Percentiles rank a stretch among this genome's conserved stretches.
Conservation (phyloP, 2,113 vertebrate genomes). For the Chelonoidis abingdonii region DNA sequence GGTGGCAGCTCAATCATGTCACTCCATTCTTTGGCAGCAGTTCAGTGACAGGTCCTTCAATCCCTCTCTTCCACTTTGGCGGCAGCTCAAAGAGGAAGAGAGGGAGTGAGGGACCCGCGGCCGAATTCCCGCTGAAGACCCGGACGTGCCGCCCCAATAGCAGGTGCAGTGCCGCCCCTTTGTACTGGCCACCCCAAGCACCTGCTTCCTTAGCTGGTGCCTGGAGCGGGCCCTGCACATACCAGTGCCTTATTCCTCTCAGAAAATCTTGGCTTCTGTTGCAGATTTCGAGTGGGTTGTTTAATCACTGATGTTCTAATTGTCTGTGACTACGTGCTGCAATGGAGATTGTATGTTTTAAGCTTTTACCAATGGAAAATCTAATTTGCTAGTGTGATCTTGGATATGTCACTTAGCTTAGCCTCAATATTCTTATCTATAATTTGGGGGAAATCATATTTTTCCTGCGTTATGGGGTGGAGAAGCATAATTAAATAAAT, state of each 20-base stretch:
- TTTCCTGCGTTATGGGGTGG: background rate
- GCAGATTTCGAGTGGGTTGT: background rate
- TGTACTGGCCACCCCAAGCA: no score
- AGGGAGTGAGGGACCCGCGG: no score
- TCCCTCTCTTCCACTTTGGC: no score
- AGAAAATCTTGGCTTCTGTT: background rate
- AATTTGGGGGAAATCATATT: background rate
- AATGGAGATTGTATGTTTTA: background rate
- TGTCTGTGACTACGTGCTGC: accelerated
- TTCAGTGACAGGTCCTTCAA: no score
- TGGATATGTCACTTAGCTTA: background rate
- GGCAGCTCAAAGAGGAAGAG: no score
- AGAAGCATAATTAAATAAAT: accelerated
- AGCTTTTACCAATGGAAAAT: background rate
- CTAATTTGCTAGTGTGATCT: background rate
- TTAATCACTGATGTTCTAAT: background rate
- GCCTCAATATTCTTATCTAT: background rate
- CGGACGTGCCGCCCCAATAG: no score
- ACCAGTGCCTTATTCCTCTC: background rate
- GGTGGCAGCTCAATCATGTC: no score
- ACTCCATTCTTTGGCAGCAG: no score
- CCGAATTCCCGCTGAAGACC: no score
- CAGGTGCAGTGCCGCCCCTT: no score
- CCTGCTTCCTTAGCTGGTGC: no score
- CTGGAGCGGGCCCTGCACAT: no score